Evolutionary conservation across 2,113 vertebrate genomes (phyloP).

Genomic region (Lynx canadensis): DNA sequence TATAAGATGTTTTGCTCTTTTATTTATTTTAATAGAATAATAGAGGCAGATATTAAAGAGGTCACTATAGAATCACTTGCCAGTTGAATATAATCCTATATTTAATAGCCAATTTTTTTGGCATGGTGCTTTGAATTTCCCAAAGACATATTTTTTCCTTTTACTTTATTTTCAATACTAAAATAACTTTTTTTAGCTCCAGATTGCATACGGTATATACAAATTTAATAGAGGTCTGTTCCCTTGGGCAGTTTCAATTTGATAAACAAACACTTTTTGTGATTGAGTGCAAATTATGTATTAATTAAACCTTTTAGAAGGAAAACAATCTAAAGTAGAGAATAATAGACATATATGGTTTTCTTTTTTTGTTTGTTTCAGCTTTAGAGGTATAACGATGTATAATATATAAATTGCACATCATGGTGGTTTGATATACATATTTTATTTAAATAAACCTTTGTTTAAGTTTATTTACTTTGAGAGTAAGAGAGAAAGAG

Average conservation of each 20-base stretch:
- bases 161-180: not conserved
- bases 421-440: not conserved
- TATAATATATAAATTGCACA: not conserved
- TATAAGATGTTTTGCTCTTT: not conserved
- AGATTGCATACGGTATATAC: not conserved
- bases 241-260: not conserved
- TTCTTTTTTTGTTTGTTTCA: not conserved
- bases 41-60: not conserved
- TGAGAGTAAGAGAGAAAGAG: no score
- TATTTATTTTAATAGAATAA: not conserved
- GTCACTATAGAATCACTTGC: not conserved
- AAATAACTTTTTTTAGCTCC: not conserved
- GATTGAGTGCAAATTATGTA: not conserved
- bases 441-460: not conserved
- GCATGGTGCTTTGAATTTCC: constrained; percentile 6
- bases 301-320: not conserved
- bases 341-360: not conserved
- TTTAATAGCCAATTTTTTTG: constrained; percentile 44
- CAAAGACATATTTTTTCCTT: not conserved
- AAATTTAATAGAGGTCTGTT: constrained; percentile 45
- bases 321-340: not conserved
- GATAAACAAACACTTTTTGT: not conserved
- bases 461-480: no score
- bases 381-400: not conserved
- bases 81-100: constrained; percentile 52